A percentile compares a stretch with the other conserved stretches of the same genome.
These are phyloP conservation scores for Sipha flava DNA, from an alignment of 1,140 invertebrate genomes.

Conservation along the genomic window DNA sequence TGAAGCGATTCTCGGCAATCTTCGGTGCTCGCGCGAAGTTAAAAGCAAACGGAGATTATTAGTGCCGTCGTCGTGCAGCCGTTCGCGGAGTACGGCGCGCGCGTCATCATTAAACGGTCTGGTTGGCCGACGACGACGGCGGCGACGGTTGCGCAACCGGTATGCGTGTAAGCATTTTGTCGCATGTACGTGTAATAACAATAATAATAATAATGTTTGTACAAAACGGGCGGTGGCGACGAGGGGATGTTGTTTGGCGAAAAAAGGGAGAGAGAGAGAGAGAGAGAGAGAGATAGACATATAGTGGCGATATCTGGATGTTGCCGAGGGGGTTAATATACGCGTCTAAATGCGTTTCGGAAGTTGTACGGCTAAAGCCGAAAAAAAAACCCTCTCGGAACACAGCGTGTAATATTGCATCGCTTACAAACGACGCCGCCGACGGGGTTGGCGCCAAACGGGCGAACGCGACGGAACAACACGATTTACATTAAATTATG, in stretches of 20 bases:
- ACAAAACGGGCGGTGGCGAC: not conserved
- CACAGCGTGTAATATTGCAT: not conserved
- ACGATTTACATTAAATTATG: no score
- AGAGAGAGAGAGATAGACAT: not conserved
- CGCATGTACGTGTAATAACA: not conserved
- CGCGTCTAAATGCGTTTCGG: constrained; percentile 17
- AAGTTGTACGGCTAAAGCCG: not conserved
- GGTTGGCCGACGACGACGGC: not conserved
- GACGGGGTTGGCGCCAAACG: constrained; percentile 11
- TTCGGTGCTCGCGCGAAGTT: no score
- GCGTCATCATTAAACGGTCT: constrained; percentile 27
- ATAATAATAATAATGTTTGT: not conserved
- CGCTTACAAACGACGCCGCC: not conserved
- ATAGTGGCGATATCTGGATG: no score
- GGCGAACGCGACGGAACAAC: not conserved
- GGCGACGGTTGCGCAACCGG: not conserved
- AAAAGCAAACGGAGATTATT: no score
- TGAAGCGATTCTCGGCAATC: no score
- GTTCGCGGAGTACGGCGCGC: not conserved
- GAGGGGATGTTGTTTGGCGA: not conserved
- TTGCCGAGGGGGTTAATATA: not conserved
- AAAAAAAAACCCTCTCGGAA: not conserved
- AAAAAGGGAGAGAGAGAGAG: not conserved
- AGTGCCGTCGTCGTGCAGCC: no score
- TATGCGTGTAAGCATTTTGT: not conserved